Conservation (phyloP, 2,888 invertebrate genomes). For the Gymnosoma rotundatum region DNA sequence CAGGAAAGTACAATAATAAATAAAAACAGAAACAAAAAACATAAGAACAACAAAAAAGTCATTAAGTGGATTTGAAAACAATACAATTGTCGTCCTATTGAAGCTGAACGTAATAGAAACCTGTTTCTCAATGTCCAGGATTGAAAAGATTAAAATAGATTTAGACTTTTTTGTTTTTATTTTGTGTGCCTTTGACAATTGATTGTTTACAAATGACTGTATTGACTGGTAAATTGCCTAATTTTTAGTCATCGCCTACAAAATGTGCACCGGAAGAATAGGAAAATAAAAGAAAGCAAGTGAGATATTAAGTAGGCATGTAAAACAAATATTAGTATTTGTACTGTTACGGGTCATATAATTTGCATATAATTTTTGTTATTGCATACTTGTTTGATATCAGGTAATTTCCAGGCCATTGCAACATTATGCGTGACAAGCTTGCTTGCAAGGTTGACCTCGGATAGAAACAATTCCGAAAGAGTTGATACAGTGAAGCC, state of each 20-base stretch:
- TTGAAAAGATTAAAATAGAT: slow-evolving; percentile 9
- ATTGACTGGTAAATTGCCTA: slow-evolving; percentile 76
- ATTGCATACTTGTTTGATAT: background rate
- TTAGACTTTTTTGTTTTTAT: slow-evolving; percentile 20
- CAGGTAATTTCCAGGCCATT: no score
- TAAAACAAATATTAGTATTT: background rate
- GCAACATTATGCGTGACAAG: no score
- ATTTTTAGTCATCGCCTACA: slow-evolving; percentile 73
- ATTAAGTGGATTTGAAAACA: slow-evolving; percentile 47
- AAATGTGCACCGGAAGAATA: slow-evolving; percentile 6
- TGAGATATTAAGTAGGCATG: background rate
- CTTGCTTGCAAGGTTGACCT: no score
- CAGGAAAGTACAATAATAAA: slow-evolving; percentile 6
- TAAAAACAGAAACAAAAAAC: slow-evolving; percentile 3
- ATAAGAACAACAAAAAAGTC: slow-evolving; percentile 25
- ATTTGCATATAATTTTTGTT: background rate
- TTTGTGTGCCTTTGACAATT: slow-evolving; percentile 9
- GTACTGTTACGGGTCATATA: background rate
- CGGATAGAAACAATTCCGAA: no score
- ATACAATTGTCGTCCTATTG: slow-evolving; percentile 5
- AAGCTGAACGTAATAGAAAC: slow-evolving; percentile 32
- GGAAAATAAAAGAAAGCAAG: background rate
- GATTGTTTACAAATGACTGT: slow-evolving; percentile 7
- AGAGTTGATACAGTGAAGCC: no score
- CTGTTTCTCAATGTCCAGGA: slow-evolving; percentile 44